Conservation (phyloP, 2,113 vertebrate genomes). For the Microcebus ravelobensis region DNA sequence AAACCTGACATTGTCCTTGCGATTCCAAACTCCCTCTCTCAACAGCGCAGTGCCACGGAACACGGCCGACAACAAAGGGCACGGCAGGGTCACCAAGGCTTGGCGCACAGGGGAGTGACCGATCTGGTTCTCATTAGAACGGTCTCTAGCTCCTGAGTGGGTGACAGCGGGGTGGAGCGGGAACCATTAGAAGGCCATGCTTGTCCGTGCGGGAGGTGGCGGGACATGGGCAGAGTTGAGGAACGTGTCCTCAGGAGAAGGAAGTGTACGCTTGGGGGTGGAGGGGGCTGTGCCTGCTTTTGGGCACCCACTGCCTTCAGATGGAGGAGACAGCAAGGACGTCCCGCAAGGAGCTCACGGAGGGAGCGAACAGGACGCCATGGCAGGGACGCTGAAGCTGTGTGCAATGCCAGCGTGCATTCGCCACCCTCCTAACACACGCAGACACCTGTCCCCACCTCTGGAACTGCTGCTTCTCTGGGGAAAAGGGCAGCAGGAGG, state of each 20-base stretch:
- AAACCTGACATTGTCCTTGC: neutral
- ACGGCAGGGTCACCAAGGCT: neutral
- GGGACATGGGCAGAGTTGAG: rapidly evolving
- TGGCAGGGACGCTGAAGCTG: rapidly evolving
- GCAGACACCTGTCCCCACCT: neutral
- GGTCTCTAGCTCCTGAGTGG: neutral
- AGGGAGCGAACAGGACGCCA: no score
- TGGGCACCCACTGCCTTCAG: neutral
- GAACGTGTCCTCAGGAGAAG: neutral
- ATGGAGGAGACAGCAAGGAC: neutral
- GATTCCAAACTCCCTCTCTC: neutral
- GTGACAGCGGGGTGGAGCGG: neutral
- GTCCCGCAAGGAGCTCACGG: rapidly evolving
- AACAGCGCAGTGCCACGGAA: neutral
- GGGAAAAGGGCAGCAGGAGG: neutral
- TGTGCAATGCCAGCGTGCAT: rapidly evolving
- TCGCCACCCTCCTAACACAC: neutral
- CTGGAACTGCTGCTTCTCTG: neutral
- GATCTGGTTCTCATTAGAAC: neutral
- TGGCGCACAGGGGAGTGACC: neutral
- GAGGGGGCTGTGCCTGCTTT: neutral
- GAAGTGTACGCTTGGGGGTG: rapidly evolving
- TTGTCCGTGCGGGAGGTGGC: neutral
- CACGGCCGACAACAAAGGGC: rapidly evolving
- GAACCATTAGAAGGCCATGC: no score